These are phyloP conservation scores for Amaurobius ferox DNA, from an alignment of 2,888 invertebrate species.

Conservation along the genomic window DNA sequence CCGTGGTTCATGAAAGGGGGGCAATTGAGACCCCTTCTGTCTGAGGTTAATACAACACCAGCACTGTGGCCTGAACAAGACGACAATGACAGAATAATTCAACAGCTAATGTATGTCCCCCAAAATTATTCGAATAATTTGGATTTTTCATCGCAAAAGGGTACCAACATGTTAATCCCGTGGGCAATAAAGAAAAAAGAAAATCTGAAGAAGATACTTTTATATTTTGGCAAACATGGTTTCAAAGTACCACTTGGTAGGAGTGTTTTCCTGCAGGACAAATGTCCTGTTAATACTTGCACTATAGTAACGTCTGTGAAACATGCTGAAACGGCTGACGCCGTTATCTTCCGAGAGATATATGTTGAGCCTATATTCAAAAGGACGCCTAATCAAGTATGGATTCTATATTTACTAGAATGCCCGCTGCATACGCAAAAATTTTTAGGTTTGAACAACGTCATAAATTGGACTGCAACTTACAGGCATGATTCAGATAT, in stretches of 20 bases:
- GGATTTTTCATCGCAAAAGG: constrained; percentile 75
- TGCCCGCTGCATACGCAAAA: constrained; percentile 97
- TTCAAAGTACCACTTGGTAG: constrained; percentile 85
- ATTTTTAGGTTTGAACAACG: constrained; percentile 83
- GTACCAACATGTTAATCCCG: background rate
- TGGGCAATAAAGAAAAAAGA: constrained; percentile 19
- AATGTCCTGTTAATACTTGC: constrained; percentile 93
- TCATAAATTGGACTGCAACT: constrained; percentile 98
- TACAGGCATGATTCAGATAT: constrained; percentile 96
- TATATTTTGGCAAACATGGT: constrained; percentile 87
- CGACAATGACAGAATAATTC: constrained; percentile 85
- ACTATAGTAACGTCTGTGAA: constrained; percentile 86
- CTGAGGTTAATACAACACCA: background rate
- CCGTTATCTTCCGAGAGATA: constrained; percentile 88
- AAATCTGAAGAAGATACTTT: constrained; percentile 82
- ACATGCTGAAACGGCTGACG: constrained; percentile 87
- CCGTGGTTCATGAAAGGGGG: constrained; percentile 65
- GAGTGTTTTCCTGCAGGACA: constrained; percentile 83
- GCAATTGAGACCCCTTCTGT: constrained; percentile 24
- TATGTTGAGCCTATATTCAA: constrained; percentile 76
- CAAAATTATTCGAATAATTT: constrained; percentile 80
- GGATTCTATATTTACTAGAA: constrained; percentile 95
- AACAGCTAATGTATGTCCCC: constrained; percentile 92
- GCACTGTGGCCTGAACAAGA: constrained; percentile 86
- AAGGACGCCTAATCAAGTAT: constrained; percentile 80